Percentiles rank a stretch among this genome's conserved stretches.
Evolutionary conservation across 2,888 invertebrate genomes (phyloP).

Genomic region (Tenodera sinensis): DNA sequence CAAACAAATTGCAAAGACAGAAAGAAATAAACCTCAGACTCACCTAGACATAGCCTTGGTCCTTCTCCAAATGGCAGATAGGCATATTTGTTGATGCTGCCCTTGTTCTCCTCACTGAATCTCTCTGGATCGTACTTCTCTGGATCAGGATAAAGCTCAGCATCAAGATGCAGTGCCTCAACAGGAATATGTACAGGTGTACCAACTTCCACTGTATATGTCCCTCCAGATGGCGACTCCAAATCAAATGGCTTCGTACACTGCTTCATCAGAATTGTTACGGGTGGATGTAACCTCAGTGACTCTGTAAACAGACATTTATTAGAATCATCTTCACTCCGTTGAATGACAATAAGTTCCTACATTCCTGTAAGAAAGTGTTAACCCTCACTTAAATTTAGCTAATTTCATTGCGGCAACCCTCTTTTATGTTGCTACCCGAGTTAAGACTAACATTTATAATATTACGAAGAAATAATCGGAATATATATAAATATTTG

Average conservation of each 20-base stretch:
- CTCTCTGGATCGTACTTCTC: conserved; percentile 47
- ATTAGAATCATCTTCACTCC: not conserved
- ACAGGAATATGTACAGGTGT: conserved; percentile 41
- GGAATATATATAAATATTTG: too few relatives aligned
- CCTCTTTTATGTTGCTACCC: too few relatives aligned
- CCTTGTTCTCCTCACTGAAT: conserved; percentile 43
- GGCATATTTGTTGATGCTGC: conserved; percentile 36
- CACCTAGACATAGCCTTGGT: conserved; percentile 44
- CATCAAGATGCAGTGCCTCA: conserved; percentile 43
- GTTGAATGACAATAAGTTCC: not conserved
- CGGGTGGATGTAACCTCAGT: conserved; percentile 39
- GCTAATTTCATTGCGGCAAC: too few relatives aligned
- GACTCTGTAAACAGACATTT: conserved; percentile 35
- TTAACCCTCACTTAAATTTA: too few relatives aligned
- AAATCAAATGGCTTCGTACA: conserved; percentile 39
- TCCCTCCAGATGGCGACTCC: conserved; percentile 34
- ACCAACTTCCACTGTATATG: conserved; percentile 39
- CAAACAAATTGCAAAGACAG: too few relatives aligned
- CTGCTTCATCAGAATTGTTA: conserved; percentile 37
- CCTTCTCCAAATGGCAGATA: conserved; percentile 45
- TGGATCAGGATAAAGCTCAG: conserved; percentile 44
- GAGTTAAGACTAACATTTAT: too few relatives aligned
- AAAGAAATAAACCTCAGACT: not conserved
- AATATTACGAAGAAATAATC: too few relatives aligned
- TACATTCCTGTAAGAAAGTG: too few relatives aligned